phyloP scores from a whole-genome alignment of 2,888 invertebrate species.

The Drosophila paranaensis region DNA sequence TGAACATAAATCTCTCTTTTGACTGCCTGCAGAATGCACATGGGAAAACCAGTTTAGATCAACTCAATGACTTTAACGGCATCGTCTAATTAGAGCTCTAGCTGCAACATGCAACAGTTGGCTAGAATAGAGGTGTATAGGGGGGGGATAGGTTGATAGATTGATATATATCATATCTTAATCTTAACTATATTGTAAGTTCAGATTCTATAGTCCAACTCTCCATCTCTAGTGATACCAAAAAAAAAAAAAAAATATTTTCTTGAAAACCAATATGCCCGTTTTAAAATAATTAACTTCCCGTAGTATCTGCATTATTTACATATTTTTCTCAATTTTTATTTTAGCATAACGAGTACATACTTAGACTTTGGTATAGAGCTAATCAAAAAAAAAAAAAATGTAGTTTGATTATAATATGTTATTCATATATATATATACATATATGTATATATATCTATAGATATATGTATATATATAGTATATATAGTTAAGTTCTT shows the following conservation, averaged over 20 bases:
- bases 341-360: constrained; percentile 45
- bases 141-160: too few relatives aligned
- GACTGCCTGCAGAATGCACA: constrained; percentile 3
- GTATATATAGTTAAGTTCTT: constrained; percentile 32
- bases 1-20: constrained; percentile 8
- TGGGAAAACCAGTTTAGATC: neutral
- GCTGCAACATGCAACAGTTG: neutral
- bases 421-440: constrained; percentile 24
- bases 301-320: neutral
- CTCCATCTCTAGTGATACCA: too few relatives aligned
- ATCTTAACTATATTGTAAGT: neutral
- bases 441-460: constrained; percentile 9
- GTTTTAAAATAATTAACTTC: neutral
- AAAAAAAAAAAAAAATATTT: too few relatives aligned
- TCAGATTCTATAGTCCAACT: neutral
- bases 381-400: constrained; percentile 39
- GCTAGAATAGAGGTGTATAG: too few relatives aligned
- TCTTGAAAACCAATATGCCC: neutral
- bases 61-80: constrained; percentile 4
- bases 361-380: constrained; percentile 47
- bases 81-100: neutral
- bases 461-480: constrained; percentile 21
- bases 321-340: constrained; percentile 41
- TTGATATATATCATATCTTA: neutral
- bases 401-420: constrained; percentile 27